Conservation (phyloP, 23 tunicate species). For the Ascidia mentula region DNA sequence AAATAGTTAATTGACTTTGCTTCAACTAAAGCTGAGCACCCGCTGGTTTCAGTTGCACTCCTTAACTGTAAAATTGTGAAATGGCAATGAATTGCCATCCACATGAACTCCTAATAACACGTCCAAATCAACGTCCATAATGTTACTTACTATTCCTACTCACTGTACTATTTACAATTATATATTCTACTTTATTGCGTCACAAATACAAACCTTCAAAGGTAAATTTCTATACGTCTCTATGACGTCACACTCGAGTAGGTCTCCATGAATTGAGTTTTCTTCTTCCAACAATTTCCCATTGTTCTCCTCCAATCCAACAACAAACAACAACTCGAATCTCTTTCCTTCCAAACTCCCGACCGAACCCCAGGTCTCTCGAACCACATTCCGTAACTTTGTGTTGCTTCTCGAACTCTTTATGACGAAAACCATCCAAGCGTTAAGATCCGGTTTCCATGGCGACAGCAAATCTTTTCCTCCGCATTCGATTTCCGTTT, state of each 20-base stretch:
- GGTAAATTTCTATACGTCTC: not conserved
- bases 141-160: no score
- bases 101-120: no score
- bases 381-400: not conserved
- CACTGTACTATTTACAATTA: no score
- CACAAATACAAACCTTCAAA: no score
- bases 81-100: no score
- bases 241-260: not conserved
- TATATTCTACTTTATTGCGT: no score
- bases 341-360: not conserved
- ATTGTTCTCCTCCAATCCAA: not conserved
- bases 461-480: not conserved
- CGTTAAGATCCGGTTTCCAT: not conserved
- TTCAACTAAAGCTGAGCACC: no score
- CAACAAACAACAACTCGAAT: not conserved
- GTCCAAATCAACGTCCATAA: no score
- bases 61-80: no score
- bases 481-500: not conserved
- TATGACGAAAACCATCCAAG: not conserved
- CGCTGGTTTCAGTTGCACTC: no score
- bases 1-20: no score
- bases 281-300: not conserved
- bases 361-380: not conserved
- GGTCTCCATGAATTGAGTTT: not conserved
- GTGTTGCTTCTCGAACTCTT: not conserved